Percentiles rank a stretch among this genome's conserved stretches.
These are phyloP conservation scores for Lithophane ornitopus DNA, from an alignment of 2,888 invertebrate genomes.

Conservation along the genomic window DNA sequence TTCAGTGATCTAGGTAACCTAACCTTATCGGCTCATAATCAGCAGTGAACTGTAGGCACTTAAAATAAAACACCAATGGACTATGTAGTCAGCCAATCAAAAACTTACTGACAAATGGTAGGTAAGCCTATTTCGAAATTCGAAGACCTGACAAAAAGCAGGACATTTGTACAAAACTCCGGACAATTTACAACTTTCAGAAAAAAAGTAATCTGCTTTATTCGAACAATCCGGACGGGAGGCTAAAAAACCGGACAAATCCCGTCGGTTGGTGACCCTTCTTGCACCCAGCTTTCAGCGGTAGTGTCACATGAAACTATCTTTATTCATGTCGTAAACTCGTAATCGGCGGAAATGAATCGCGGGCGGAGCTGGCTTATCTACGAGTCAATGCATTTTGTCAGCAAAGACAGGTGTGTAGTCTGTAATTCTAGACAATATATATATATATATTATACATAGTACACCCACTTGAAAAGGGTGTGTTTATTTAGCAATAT, in stretches of 20 bases:
- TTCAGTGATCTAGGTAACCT: slow-evolving; percentile 19
- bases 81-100: background rate
- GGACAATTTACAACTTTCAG: background rate
- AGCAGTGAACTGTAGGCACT: slow-evolving; percentile 6
- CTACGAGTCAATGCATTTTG: slow-evolving; percentile 22
- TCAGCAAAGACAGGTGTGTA: background rate
- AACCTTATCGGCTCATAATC: slow-evolving; percentile 19
- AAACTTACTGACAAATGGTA: background rate
- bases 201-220: background rate
- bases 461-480: background rate
- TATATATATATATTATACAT: too few relatives aligned
- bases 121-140: too few relatives aligned
- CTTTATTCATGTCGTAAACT: slow-evolving; percentile 12
- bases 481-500: background rate
- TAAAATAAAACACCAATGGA: too few relatives aligned
- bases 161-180: background rate
- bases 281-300: background rate
- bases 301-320: slow-evolving; percentile 6
- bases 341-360: slow-evolving; percentile 34
- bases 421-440: background rate
- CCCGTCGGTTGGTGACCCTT: background rate
- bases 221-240: background rate
- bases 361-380: slow-evolving; percentile 25
- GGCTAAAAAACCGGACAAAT: background rate
- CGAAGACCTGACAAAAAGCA: too few relatives aligned